These are phyloP conservation scores for Naja naja DNA, from an alignment of 2,113 vertebrate genomes.

Conservation along the genomic window DNA sequence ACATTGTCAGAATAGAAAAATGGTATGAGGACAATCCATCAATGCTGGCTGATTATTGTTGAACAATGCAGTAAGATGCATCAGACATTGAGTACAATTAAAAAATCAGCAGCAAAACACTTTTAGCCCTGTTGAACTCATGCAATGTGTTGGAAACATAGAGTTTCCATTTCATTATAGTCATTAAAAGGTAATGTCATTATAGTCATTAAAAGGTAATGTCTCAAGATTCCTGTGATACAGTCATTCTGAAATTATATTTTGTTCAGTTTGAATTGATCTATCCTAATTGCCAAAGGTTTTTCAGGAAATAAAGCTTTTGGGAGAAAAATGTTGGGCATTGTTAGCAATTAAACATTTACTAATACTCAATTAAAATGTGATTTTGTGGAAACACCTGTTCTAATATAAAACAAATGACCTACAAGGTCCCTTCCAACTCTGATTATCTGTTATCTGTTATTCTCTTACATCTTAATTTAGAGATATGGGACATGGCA, in stretches of 20 bases:
- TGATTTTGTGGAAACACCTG: neutral
- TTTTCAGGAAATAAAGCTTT: neutral
- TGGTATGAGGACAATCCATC: neutral
- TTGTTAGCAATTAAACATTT: neutral
- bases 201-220: neutral
- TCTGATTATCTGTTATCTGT: no score
- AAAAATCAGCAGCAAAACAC: neutral
- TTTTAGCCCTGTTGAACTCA: neutral
- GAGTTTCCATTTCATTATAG: neutral
- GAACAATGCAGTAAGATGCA: neutral
- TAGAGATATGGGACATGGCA: neutral
- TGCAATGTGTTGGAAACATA: neutral
- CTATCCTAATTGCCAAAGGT: neutral
- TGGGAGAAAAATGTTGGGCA: neutral
- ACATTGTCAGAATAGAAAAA: neutral
- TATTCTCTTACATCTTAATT: neutral
- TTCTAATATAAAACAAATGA: no score
- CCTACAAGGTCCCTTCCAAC: no score
- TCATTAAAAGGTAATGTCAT: neutral
- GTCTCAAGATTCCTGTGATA: neutral
- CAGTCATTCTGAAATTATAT: neutral
- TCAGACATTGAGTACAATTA: neutral
- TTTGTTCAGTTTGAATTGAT: neutral
- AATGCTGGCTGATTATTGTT: neutral
- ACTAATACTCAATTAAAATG: neutral